Evolutionary conservation across 2,797 vertebrate genomes (phyloP), one percentile per base, ranked within the genome.

Genomic region (Atherinosoma microstoma): DNA sequence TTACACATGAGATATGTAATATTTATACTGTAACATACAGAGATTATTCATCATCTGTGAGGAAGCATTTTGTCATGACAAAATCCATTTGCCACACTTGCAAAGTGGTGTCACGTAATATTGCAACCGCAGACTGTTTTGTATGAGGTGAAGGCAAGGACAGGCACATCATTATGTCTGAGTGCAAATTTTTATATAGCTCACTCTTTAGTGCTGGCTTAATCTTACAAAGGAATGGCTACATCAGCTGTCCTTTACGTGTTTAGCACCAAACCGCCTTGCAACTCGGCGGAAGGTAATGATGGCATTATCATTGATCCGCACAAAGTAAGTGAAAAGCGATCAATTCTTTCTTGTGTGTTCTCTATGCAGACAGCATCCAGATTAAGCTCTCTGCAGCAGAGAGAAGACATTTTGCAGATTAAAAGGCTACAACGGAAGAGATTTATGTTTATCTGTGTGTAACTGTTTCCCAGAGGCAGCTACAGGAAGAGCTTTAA

Each of bases 271-370:
- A 67, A 84, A 79, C 64, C 2, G 20, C 45, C 72, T 75, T 16
- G n/a, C 78, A 71, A 65, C 78, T 82, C 76, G 27, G 75, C 29
- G 18, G 75, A 59, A 36, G 79, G 63, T 75, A 79, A 87, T 76
- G 72, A 77, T 78, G 71, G 80, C 64, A 79, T 91, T 86, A 82
- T 78, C 64, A 89, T 89, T 73, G 88, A 92, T 89, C 74, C 73
- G 24, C 53, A 5, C 73, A 65, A 74, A 84, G 66, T 76, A 70
- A 83, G 79, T 79, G 66, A 63, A 30, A 59, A 69, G 64, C 70
- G 69, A 85, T 90, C 87, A 15, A 86, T 90, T 73, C 79, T 59
- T 62, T 47, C n/a, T 73, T 38, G 53, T 74, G 73, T 77, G 68
- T 78, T 70, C 76, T 78, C 70, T 67, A 62, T 64, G 65, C 82